Base-by-base conservation (phyloP, 2,888 invertebrate species). In the Aethes cnicana region DNA sequence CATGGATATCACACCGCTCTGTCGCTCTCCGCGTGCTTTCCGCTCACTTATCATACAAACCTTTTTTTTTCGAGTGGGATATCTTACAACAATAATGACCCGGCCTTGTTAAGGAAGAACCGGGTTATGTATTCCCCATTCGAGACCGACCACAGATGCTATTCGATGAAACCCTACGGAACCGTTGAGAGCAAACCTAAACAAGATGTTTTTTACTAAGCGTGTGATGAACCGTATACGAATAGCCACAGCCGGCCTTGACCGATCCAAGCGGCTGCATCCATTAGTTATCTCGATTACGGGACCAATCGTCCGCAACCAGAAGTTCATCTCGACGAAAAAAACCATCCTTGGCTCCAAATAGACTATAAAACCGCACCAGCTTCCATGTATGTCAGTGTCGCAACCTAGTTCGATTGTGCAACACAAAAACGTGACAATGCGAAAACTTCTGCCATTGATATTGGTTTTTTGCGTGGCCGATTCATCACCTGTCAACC, bases 321-420 rank as follows among this genome's bases (percentile, higher is more conserved):
- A 61, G 55, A 71, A 68, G 69, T 61, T 52, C 56, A 59, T 32
- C 53, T 81, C 75, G 63, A 47, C 55, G 41, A 61, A 81, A 82
- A n/a, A 82, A 69, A 66, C 52, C 64, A 81, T 76, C 84, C 84
- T 87, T 87, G 84, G 71, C 61, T 61, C 53, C 68, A 63, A 64
- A 78, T 73, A 80, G 73, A 74, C 83, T 88, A 84, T 88, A 86
- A 79, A 84, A 84, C 74, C 70, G 62, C 66, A 68, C 62, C 68
- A 43, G 48, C 61, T 57, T 60, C 56, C 82, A 89, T 88, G 86
- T 87, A 81, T 88, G 89, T 89, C 89, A 89, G 86, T 89, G 89
- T 84, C 89, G 83, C 72, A 86, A 87, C 82, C 86, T 75, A 82
- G 71, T 82, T 81, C 76, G 58, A 76, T 84, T 84, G 80, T 70